phyloP scores from a whole-genome alignment of 2,797 vertebrate species.

The Helostoma temminkii region DNA sequence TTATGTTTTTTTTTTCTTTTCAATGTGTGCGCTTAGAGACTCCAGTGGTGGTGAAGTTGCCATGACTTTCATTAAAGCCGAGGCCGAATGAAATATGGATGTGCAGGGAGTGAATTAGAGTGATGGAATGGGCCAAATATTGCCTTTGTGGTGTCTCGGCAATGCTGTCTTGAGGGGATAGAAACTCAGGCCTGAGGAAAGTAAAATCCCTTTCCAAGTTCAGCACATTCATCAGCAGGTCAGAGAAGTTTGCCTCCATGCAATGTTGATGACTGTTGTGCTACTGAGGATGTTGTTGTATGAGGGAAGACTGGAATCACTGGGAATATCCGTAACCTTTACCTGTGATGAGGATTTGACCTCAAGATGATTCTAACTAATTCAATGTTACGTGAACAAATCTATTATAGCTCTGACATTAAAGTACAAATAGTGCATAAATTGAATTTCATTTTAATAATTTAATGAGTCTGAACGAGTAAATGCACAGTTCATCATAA shows the following conservation, averaged over 20 bases:
- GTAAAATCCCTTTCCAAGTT: constrained; percentile 73
- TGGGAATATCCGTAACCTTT: constrained; percentile 59
- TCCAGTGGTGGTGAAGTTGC: constrained; percentile 82
- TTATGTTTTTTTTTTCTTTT: constrained; percentile 79
- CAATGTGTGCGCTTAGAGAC: constrained; percentile 78
- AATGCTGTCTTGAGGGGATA: constrained; percentile 81
- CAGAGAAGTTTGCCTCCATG: constrained; percentile 69
- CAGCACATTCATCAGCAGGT: constrained; percentile 74
- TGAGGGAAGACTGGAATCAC: constrained; percentile 35
- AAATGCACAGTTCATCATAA: no score
- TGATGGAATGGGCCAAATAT: constrained; percentile 85
- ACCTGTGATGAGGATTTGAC: constrained; percentile 51
- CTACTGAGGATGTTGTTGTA: constrained; percentile 47
- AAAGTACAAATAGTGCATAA: constrained; percentile 60
- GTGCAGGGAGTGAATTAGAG: constrained; percentile 85
- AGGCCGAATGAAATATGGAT: constrained; percentile 87
- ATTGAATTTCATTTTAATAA: constrained; percentile 72
- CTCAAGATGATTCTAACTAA: constrained; percentile 52
- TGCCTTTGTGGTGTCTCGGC: constrained; percentile 82
- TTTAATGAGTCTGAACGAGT: constrained; percentile 71
- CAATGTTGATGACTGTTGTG: constrained; percentile 74
- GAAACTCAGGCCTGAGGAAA: constrained; percentile 76
- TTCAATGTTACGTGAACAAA: constrained; percentile 61
- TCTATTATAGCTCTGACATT: constrained; percentile 67
- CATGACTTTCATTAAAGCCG: constrained; percentile 85